Base-by-base conservation (phyloP, 2,113 vertebrate genomes). In the Strix uralensis region DNA sequence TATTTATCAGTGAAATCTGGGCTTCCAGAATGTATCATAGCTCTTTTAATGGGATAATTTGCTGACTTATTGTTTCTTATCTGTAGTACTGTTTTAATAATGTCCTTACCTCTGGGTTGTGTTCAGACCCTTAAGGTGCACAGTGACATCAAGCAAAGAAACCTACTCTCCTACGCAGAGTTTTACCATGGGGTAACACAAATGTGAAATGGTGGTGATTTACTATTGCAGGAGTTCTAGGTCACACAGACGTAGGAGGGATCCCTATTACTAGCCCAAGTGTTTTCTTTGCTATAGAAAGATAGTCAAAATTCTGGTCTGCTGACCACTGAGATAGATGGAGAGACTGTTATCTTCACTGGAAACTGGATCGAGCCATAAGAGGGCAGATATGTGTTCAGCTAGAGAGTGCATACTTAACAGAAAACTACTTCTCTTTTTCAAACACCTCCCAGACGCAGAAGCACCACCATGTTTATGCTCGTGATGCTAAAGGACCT, bases 11-110 rank as follows among this genome's bases (percentile, higher is more conserved):
- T 23, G n/a, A 95, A 86, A 79, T 67, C 32, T 88, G 73, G 79
- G 51, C 23, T 92, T 75, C 27, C 34, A 84, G 70, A 91, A 85
- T 42, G 25, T 63, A 34, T 63, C 73, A 26, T 51, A 51, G 16
- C 70, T 91, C 90, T 95, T 94, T 94, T 88, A 88, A 93, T 32
- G 25, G 38, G 77, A 86, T 90, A 86, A 81, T 92, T 94, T 94
- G 15, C 62, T 95, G 70, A n/a, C 46, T 34, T 90, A 25, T 86
- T 92, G 66, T 91, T 94, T 78, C 63, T 91, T 72, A 59, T 72
- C 44, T 83, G 62, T 54, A 87, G 30, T 42, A 81, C 42, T 71
- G 23, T 93, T 66, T 61, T 27, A 83, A 75, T 70, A 62, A 73
- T 55, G n/a, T 32, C 38, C 44, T 74, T 78, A 83, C 46, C 34